Evolutionary conservation across 2,797 vertebrate species (phyloP), one percentile per base, ranked within the genome.

Genomic region (Dendrocincla fuliginosa): DNA sequence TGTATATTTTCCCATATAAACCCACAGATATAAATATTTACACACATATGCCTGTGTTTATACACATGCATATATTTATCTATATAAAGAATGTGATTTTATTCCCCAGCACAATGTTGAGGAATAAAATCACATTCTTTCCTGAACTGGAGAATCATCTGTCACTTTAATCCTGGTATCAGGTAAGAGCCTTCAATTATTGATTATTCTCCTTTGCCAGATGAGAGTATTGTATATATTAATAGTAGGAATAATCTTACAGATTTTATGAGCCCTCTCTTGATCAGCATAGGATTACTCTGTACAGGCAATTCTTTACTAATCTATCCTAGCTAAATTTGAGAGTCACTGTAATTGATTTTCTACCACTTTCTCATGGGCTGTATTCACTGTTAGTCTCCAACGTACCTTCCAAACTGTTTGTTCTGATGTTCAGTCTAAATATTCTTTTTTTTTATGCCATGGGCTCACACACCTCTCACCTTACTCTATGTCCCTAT

Each of bases 131-230:
- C 75, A 83, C 64, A 70, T 53, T 79, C 35, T 74, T 94, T 87
- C 33, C 64, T 83, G 49, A 49, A 64, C 42, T 46, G 47, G 68
- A 68, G 80, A 85, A 92, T 92, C 69, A 87, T 39, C 28, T 89
- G 79, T 81, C 86, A 90, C 71, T 87, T 84, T 90, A 95, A 92
- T 93, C 76, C 53, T 86, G 41, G 35, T 78, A 90, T 73, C 75
- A 64, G 35, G 78, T 89, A 89, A 92, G 59, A 78, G 46, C 50
- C 82, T 93, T 96, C 69, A 94, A 95, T 93, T 93, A 96, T 68
- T 69, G 55, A 87, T 93, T 83, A 89, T 35, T 81, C 39, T 81
- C 47, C 61, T 87, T 65, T 95, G 69, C 55, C 76, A 92, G 53
- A 64, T 65, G 78, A 82, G 13, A 41, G 39, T 17, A 75, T 33